Conservation (phyloP, 1,140 invertebrate species). For the Pseudomyrmex dendroicus region DNA sequence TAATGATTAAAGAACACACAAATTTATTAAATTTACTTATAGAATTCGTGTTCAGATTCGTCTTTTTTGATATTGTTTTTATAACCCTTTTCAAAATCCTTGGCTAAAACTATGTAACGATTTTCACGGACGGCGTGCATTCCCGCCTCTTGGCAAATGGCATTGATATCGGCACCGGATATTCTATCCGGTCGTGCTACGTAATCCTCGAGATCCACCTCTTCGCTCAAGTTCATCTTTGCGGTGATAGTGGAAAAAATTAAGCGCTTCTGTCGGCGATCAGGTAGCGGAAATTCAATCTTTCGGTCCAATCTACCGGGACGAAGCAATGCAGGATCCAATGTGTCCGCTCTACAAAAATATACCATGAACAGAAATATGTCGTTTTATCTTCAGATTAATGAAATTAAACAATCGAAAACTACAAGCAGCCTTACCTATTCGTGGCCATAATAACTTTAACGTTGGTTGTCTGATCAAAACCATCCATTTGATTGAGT, state of each 20-base stretch:
- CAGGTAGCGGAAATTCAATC: conserved; percentile 99
- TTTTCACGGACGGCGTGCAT: conserved; percentile 99
- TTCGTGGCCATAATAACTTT: conserved; percentile 99
- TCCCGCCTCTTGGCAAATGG: conserved; percentile 99
- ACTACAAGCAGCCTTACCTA: conserved; percentile 75
- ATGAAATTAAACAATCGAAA: neutral
- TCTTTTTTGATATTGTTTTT: conserved; percentile 99
- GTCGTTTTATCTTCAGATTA: neutral
- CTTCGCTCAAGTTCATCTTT: conserved; percentile 99
- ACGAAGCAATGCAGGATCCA: conserved; percentile 98
- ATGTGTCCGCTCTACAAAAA: conserved; percentile 93
- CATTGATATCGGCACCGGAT: conserved; percentile 99
- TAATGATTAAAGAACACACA: neutral
- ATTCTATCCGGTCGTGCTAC: conserved; percentile 99
- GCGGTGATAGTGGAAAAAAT: conserved; percentile 99
- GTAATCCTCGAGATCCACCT: conserved; percentile 99
- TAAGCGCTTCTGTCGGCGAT: conserved; percentile 98
- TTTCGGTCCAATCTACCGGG: conserved; percentile 99
- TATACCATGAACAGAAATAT: neutral
- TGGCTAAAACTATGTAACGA: conserved; percentile 98
- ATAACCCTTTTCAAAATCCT: conserved; percentile 99
- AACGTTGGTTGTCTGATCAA: conserved; percentile 99
- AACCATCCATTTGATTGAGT: conserved; percentile 99
- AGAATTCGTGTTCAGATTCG: conserved; percentile 99
- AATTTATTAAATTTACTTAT: conserved; percentile 91